Evolutionary conservation across 2,888 invertebrate genomes (phyloP).

Genomic region (Ophion ellenae): DNA sequence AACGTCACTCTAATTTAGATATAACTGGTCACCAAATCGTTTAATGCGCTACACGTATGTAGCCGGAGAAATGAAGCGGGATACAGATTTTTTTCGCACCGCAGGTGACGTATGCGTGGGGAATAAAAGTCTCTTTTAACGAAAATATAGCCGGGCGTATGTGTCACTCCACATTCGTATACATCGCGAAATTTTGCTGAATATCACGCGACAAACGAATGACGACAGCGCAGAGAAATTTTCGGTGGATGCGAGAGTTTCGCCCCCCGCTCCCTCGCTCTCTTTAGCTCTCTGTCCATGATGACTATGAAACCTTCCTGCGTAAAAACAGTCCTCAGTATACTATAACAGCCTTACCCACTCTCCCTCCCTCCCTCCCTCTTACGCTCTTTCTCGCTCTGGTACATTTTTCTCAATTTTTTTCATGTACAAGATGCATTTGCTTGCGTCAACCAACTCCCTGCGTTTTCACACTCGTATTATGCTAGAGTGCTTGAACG

Average conservation of each 20-base stretch:
- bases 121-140: constrained; percentile 13
- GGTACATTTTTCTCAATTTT: constrained; percentile 58
- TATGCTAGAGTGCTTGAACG: constrained; percentile 32
- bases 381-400: not conserved
- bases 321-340: constrained; percentile 36
- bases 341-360: constrained; percentile 24
- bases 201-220: constrained; percentile 48
- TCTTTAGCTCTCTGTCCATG: constrained; percentile 32
- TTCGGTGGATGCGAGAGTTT: constrained; percentile 43
- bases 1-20: not conserved
- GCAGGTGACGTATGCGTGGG: not conserved
- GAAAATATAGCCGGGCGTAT: constrained; percentile 25
- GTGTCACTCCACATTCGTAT: constrained; percentile 49
- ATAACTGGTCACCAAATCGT: not conserved
- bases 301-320: constrained; percentile 45
- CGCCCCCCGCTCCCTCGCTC: not conserved
- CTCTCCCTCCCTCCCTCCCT: not conserved
- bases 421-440: constrained; percentile 12
- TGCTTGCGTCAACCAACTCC: constrained; percentile 11
- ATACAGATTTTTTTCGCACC: not conserved
- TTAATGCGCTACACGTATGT: not conserved
- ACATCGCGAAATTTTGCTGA: constrained; percentile 45
- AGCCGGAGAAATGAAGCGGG: not conserved
- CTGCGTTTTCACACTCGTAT: constrained; percentile 14
- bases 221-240: constrained; percentile 57